Evolutionary conservation across 2,888 invertebrate species (phyloP), one percentile per base, ranked within the genome.

Genomic region (Eremobia ochroleuca): DNA sequence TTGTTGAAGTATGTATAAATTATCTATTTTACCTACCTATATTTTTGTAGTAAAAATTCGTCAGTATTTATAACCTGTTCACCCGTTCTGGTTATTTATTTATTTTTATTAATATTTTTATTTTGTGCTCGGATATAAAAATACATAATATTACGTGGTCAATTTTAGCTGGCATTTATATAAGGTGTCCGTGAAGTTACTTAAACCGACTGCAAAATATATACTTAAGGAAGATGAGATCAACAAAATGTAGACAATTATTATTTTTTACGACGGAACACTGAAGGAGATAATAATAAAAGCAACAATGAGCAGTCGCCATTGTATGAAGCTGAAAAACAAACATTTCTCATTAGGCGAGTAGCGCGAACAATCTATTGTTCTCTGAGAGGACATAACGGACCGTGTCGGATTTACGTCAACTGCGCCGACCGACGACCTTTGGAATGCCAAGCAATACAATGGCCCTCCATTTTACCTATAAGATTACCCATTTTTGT

Each of bases 301-400:
- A 93, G 93, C 91, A 91, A 92, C 92, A 92, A 93, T 93, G 93
- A 94, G 93, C 91, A 93, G 91, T 92, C 91, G 90, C 94, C 91
- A 96, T 96, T 96, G 96, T 95, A 92, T 92, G 86, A 91, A 91
- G 91, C 91, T 94, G 92, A 94, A 96, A 88, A 96, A 95, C 96
- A 96, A 96, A 96, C 95, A 96, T 95, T 96, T 96, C 95, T 95
- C 96, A 96, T 96, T 96, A 96, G 94, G 91, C 93, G 94, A 94
- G 94, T 94, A 94, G 93, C 94, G 93, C 92, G 94, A 95, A 95
- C 92, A 92, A 88, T 87, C 92, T 92, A 96, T 96, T 96, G 96
- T 96, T 96, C 94, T 94, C 91, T 76, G 91, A 89, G 94, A 94
- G 94, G 95, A 94, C 93, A 96, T 96, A 96, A 96, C 95, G 96